Evolutionary conservation across 2,113 vertebrate species (phyloP), one percentile per base, ranked within the genome.

Genomic region (Lophius piscatorius): DNA sequence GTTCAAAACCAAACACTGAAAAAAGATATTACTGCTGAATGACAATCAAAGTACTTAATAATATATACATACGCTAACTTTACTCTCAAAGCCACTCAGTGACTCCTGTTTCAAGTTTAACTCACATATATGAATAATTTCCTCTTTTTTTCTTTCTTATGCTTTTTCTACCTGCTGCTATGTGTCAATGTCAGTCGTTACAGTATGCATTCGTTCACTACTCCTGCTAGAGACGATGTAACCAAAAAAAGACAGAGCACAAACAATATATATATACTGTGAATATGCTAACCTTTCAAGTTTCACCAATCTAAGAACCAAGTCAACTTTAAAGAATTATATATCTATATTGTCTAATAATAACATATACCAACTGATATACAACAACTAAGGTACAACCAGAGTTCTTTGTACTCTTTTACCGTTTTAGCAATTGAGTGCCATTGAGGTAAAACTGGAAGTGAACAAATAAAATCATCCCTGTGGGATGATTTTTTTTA

Each of bases 21-120:
- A 70, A 45, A 45, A 49, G n/a, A 38, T 62, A 60, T 48, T 47
- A 64, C 51, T 81, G 81, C 80, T 82, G 52, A 75, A 80, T 60
- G 88, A 90, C 89, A 91, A 90, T 91, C 89, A 80, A 50, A 35
- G 24, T 24, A 26, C 65, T 55, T 34, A 31, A 57, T 21, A 6
- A 22, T 38, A 60, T 41, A 8, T 47, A 39, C 33, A n/a, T 13
- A 35, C 35, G 12, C 0, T 45, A 2, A 7, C 68, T 40, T 52
- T 20, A 57, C 24, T 52, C 6, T 35, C 36, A 56, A 57, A 10
- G 14, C 48, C 52, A 70, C 13, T 50, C 82, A 80, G 26, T 60
- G 39, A 64, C 68, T 41, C 54, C 33, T 59, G 21, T 42, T 69
- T 38, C 59, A 6, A 13, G 10, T 10, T 13, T 5, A 20, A 14